phyloP scores from a whole-genome alignment of 1,140 invertebrate genomes.

The Heliconius hewitsoni region DNA sequence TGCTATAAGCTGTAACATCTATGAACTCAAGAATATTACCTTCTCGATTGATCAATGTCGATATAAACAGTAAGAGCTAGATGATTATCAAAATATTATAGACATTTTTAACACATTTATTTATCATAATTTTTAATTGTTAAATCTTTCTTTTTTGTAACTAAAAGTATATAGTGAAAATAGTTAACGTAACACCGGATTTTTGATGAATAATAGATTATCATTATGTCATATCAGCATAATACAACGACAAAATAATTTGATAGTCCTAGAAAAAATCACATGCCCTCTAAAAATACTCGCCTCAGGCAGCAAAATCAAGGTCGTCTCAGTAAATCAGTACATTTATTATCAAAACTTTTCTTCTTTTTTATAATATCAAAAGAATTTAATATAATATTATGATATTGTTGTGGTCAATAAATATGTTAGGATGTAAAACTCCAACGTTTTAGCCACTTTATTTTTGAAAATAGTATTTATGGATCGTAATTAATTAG shows the following conservation, averaged over 20 bases:
- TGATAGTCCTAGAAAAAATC: conserved; percentile 38
- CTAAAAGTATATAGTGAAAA: background rate
- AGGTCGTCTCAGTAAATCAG: conserved; percentile 48
- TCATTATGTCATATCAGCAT: conserved; percentile 14
- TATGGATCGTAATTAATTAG: background rate
- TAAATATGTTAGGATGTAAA: background rate
- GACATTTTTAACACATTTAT: too few species aligned
- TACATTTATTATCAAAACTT: conserved; percentile 15
- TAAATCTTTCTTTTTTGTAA: background rate
- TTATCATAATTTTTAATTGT: too few species aligned
- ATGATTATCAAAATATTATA: too few species aligned
- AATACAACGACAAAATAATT: conserved; percentile 27
- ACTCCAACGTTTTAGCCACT: background rate
- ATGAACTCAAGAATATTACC: background rate
- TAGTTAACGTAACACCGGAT: background rate
- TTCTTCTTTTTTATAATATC: background rate
- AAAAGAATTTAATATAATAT: background rate
- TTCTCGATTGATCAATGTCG: background rate
- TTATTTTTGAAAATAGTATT: background rate
- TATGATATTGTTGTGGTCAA: background rate
- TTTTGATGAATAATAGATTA: background rate
- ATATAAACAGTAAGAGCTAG: too few species aligned
- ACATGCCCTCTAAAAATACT: conserved; percentile 64
- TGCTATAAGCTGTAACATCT: background rate
- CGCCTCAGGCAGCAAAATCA: conserved; percentile 65